Evolutionary conservation across 2,797 vertebrate species (phyloP), one percentile per base, ranked within the genome.

Genomic region (Protosalanx chinensis): DNA sequence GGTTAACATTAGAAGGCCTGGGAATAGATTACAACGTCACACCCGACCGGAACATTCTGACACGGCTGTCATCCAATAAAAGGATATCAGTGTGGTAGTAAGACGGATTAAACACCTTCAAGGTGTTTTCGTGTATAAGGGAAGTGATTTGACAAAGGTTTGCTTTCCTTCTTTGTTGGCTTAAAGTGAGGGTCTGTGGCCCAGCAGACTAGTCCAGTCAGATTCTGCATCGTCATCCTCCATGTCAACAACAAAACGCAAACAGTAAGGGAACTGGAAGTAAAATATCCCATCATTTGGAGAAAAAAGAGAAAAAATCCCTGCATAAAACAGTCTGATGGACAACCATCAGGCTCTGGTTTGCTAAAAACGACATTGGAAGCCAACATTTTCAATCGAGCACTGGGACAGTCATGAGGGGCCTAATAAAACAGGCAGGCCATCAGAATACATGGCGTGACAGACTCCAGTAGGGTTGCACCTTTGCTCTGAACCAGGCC

Each of bases 1-100:
- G 90, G 89, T 90, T 90, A 76, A 76, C 85, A 81, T 92, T 91
- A 91, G 76, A 91, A 75, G 82, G 80, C 72, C 58, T 72, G 86
- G 86, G 86, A 84, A 81, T 65, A 79, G 73, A 59, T 30, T 81
- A 79, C 64, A 41, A 77, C 75, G 81, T 87, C 82, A 81, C 53
- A 68, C 80, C 76, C 73, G 77, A 88, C 82, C 78, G 80, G 85
- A 91, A 88, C 83, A 76, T 80, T 88, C 80, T 80, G 84, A 89
- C 82, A 85, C 67, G n/a, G 53, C 72, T 46, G 71, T 46, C 5
- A 35, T 79, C 77, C 75, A 82, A 70, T 82, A 82, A 86, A 81
- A 77, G 20, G 64, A 63, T 18, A 27, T 29, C 23, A 62, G 27
- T 72, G 32, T 27, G 20, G 6, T 20, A 13, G 30, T 35, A 72